phyloP scores from a whole-genome alignment of 1,140 invertebrate genomes.

The Chrysoperla carnea region DNA sequence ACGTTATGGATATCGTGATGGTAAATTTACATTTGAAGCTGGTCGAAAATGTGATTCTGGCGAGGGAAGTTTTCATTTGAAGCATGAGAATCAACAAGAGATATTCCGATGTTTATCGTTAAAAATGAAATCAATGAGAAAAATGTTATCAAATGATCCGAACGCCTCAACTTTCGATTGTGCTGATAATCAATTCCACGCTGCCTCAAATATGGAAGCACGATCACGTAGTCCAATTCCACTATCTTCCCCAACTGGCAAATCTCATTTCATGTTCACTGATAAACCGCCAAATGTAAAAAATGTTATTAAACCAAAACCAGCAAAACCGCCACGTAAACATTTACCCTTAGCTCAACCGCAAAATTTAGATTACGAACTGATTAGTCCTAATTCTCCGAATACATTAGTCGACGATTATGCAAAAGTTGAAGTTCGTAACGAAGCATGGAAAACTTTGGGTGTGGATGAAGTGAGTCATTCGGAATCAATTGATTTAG shows the following conservation, averaged over 20 bases:
- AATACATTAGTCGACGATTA: constrained; percentile 26
- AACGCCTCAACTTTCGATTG: constrained; percentile 42
- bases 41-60: constrained; percentile 74
- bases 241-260: constrained; percentile 34
- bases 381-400: constrained; percentile 21
- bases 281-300: constrained; percentile 18
- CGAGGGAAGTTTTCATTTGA: constrained; percentile 64
- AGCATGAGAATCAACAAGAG: constrained; percentile 60
- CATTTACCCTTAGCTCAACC: constrained; percentile 24
- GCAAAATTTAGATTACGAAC: constrained; percentile 28
- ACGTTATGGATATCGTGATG: constrained; percentile 62
- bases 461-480: constrained; percentile 52
- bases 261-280: constrained; percentile 4
- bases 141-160: constrained; percentile 47
- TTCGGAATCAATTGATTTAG: constrained; percentile 26
- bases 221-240: constrained; percentile 57
- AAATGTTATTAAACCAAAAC: constrained; percentile 12
- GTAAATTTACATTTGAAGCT: constrained; percentile 79
- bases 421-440: constrained; percentile 47
- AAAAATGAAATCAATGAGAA: constrained; percentile 73
- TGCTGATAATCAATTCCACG: constrained; percentile 54
- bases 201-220: constrained; percentile 51
- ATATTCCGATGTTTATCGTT: constrained; percentile 59
- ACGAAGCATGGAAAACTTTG: constrained; percentile 58
- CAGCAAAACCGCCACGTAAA: constrained; percentile 46